Evolutionary conservation across 2,797 vertebrate species (phyloP).

Genomic region (Molossus alvarezi): DNA sequence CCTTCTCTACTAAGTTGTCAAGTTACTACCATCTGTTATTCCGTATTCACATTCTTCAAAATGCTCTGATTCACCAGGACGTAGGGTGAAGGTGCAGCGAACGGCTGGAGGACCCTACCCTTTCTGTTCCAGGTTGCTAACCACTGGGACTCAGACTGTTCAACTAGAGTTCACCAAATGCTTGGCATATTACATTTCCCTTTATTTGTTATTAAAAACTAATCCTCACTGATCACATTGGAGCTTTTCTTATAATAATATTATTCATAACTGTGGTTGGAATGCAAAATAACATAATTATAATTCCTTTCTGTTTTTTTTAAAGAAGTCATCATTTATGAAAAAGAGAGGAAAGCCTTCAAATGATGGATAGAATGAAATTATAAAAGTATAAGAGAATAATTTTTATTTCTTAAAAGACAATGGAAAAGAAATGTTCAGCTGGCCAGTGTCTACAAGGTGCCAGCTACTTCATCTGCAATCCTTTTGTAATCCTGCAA

Average conservation of each 20-base stretch:
- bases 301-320: neutral
- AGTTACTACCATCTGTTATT: conserved; percentile 39
- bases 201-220: conserved; percentile 42
- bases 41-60: conserved; percentile 43
- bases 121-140: neutral
- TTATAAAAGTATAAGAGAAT: neutral
- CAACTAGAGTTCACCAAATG: neutral
- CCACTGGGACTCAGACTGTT: neutral
- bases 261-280: neutral
- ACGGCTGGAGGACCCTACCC: neutral
- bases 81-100: neutral
- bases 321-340: conserved; percentile 10
- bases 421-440: neutral
- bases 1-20: neutral
- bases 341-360: neutral
- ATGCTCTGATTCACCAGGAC: conserved; percentile 38
- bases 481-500: neutral
- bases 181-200: neutral
- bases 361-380: neutral
- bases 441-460: neutral
- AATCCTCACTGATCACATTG: neutral
- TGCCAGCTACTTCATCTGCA: neutral
- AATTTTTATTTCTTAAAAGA: neutral
- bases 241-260: conserved; percentile 32
- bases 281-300: conserved; percentile 33